phyloP scores from a whole-genome alignment of 2,888 invertebrate genomes.

The Achlya flavicornis region DNA sequence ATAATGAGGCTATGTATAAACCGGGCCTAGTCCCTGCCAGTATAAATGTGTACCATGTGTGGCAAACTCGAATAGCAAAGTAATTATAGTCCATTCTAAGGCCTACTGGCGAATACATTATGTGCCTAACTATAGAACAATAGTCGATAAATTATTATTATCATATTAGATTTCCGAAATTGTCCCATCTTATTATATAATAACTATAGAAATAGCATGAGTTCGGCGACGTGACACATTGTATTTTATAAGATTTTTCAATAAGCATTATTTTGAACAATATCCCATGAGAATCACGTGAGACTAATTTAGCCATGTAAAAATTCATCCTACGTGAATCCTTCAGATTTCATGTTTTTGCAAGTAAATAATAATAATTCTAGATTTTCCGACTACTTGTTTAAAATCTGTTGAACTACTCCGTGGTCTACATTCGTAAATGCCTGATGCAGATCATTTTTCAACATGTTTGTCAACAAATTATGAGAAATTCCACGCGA shows the following conservation, averaged over 20 bases:
- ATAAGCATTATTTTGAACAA: too few species aligned
- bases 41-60: conserved; percentile 1
- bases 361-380: too few species aligned
- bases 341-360: background rate
- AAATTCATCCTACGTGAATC: background rate
- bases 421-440: background rate
- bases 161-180: conserved; percentile 1
- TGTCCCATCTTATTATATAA: background rate
- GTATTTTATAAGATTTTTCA: too few species aligned
- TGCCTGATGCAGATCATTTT: background rate
- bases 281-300: background rate
- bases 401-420: too few species aligned
- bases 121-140: conserved; percentile 10
- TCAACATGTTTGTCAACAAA: conserved; percentile 37
- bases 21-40: background rate
- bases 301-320: too few species aligned
- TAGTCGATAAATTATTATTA: conserved; percentile 9
- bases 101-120: conserved; percentile 4
- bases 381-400: too few species aligned
- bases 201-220: too few species aligned
- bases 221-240: too few species aligned
- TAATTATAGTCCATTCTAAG: conserved; percentile 7
- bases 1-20: conserved; percentile 4
- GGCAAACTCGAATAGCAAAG: conserved; percentile 12
- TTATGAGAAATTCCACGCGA: conserved; percentile 33